Base-by-base conservation (phyloP, 92 coral and sea anemone genomes). In the Epizoanthus rinbou region DNA sequence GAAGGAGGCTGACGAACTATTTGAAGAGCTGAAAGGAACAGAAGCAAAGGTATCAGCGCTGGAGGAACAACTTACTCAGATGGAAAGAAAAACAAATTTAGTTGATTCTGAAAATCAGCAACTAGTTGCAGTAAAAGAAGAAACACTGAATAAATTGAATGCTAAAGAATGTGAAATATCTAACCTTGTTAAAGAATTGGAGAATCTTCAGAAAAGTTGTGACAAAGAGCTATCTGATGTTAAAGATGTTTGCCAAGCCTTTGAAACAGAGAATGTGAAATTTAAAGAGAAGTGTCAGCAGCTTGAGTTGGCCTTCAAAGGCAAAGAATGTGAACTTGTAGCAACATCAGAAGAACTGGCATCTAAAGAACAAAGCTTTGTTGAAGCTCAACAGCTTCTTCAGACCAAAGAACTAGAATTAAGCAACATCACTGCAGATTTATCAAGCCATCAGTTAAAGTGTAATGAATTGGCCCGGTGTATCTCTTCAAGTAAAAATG, bases 131-230 rank as follows among this genome's bases (percentile, higher is more conserved):
- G 89, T 66, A 18, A 81, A 53, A 37, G 93, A 90, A 59, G 93
- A 90, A 64, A 80, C 80, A 59, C 13, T 72, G 7, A 69, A 57
- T 10, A 19, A 81, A 52, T 28, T 90, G 37, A 70, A 83, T 75
- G 63, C 87, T 31, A 90, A 87, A 57, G 91, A 90, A 33, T 66
- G 85, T 6, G 90, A 92, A 83, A 82, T 90, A 43, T 56, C 80
- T 47, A 64, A 84, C 16, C 35, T 87, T 31, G 72, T 78, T 10
- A 73, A 73, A 31, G 91, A 89, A 54, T 67, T 85, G 69, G 11
- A 79, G 10, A 73, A 84, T 47, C 21, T 88, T 16, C 64, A 76
- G 73, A 75, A 52, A 52, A 31, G 25, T 76, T 83, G 87, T 72
- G 91, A 88, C 23, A 74, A 85, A 75, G 86, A 87, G 25, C 76